Base-by-base conservation (phyloP, 2,113 vertebrate genomes). In the Ornithorhynchus anatinus region DNA sequence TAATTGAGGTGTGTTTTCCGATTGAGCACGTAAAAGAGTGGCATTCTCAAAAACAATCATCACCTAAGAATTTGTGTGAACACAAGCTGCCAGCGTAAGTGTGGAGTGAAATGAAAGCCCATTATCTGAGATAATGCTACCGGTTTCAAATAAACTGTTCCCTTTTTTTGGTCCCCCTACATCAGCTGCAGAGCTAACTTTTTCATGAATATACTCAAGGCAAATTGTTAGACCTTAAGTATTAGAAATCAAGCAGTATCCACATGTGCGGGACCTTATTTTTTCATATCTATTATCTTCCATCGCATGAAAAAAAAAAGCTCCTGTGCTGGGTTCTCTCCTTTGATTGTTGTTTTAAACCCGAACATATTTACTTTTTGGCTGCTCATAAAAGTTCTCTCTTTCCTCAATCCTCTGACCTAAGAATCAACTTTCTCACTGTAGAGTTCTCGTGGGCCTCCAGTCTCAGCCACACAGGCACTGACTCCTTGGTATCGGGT, bases 281-380 rank as follows among this genome's bases (percentile, higher is more conserved):
- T 65, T 36, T 39, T 40, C 20, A 12, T 23, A 50, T 54, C 7
- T 61, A 50, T n/a, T n/a, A 40, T 36, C 66, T 67, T 60, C 50
- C 35, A 48, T 44, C 59, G 48, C 29, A 9, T 39, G 7, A n/a
- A n/a, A n/a, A n/a, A n/a, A n/a, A n/a, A n/a, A n/a, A n/a, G 14
- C 66, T 62, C 66, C 29, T 48, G 31, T 48, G 9, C 43, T 47
- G 45, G 63, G 60, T 64, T 16, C 37, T 59, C 76, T 37, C 4
- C 56, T 57, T 38, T 16, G 19, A 51, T 16, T 83, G 13, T 37
- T 31, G 59, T 53, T 58, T 39, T 48, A 52, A 19, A 23, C 37
- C 14, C 36, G 37, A 71, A 68, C 32, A 68, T 38, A 63, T n/a
- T 67, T 17, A 51, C 12, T 22, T 58, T 66, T 79, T 39, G 65